Evolutionary conservation across 2,797 vertebrate genomes (phyloP), one percentile per base, ranked within the genome.

Genomic region (Cirrhinus molitorella): DNA sequence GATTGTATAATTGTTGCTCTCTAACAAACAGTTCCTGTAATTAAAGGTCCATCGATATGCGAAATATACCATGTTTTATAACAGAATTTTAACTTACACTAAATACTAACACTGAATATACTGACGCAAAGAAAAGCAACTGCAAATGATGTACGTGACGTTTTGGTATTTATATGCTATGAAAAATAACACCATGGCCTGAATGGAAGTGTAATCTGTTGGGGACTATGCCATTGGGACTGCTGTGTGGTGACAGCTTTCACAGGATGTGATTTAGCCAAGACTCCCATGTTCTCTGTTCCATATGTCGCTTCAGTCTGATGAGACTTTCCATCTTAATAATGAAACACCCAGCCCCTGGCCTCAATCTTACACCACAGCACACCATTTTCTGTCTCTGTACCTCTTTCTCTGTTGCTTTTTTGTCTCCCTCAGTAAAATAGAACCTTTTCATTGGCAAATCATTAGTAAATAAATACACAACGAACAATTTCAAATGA

Each of bases 361-460:
- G 25, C 25, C 82, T 86, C 85, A 83, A 85, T 79, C 90, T 87
- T 88, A 87, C 86, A 71, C n/a, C 11, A 6, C 4, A 43, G 45
- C 81, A 40, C 25, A 40, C 14, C 47, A 78, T 53, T 9, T 37
- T 83, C 85, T 80, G 43, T 75, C 51, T 37, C 79, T 51, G 40
- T n/a, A 2, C 23, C 55, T 13, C 6, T 43, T 43, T 11, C 11
- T 5, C 31, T 49, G 51, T 21, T 53, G 51, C 21, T 55, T 2
- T 53, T 55, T 9, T 1, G 53, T n/a, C 53, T n/a, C 53, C 23
- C n/a, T 23, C n/a, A 57, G 55, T 57, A 57, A 55, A 57, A 57
- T 57, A 23, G n/a, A 10, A 21, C 9, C 51, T 3, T 3, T 21
- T 19, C 7, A 21, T 3, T 3, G 51, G 7, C n/a, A 23, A 23